Evolutionary conservation across 2,113 vertebrate species (phyloP).

Genomic region (Piaya cayana): DNA sequence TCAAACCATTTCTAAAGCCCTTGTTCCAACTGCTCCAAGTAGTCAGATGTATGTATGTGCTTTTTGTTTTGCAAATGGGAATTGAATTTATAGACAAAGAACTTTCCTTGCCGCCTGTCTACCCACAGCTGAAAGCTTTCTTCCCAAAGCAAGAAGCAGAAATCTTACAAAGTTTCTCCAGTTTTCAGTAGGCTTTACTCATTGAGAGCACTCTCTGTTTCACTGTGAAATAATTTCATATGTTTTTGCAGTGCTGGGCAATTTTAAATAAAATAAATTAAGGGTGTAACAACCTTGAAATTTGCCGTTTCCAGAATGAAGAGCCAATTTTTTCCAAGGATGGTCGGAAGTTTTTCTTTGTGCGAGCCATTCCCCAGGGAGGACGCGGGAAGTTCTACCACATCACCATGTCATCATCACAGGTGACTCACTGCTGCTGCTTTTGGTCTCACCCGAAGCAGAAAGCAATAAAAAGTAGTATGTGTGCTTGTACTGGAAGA

Average conservation of each 20-base stretch:
- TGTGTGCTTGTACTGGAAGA: not conserved
- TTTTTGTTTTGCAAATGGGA: not conserved
- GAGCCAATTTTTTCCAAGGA: slow-evolving; percentile 91
- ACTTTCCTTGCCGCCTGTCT: not conserved
- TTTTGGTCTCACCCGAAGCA: not conserved
- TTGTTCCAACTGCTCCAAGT: not conserved
- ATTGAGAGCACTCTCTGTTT: not conserved
- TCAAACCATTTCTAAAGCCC: not conserved
- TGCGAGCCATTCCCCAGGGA: slow-evolving; percentile 90
- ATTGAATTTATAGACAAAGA: not conserved
- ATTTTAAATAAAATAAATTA: not conserved
- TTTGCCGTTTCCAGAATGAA: slow-evolving; percentile 81
- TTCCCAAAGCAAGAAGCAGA: not conserved
- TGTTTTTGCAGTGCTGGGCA: not conserved
- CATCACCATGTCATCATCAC: slow-evolving; percentile 90
- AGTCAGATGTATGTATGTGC: not conserved
- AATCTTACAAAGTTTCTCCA: not conserved
- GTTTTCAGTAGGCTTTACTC: not conserved
- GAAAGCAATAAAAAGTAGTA: not conserved
- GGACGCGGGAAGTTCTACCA: slow-evolving; percentile 94
- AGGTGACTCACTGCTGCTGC: slow-evolving; percentile 72
- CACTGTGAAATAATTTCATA: not conserved
- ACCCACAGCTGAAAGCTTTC: not conserved
- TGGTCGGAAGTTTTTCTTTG: slow-evolving; percentile 91
- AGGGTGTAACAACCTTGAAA: not conserved